Conservation (phyloP, 2,888 invertebrate genomes). For the Eupithecia vulgata region DNA sequence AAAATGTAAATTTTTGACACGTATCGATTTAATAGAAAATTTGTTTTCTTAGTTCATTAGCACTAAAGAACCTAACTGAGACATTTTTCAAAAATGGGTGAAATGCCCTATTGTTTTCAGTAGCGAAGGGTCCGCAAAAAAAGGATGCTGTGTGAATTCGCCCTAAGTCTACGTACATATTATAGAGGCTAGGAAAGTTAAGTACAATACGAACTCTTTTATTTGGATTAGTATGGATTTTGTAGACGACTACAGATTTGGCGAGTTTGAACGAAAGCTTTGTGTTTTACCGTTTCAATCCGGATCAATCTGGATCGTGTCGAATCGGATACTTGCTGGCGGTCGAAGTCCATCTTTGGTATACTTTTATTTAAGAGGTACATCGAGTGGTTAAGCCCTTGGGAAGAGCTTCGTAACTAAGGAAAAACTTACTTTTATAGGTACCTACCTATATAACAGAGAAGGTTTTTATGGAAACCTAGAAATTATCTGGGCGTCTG, state of each 20-base stretch:
- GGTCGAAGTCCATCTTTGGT: background rate
- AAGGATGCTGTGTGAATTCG: no score
- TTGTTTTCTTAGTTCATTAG: no score
- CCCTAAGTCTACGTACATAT: background rate
- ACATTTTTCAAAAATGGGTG: no score
- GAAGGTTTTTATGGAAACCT: no score
- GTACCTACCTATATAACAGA: background rate
- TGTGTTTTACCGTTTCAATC: conserved; percentile 2
- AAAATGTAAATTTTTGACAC: no score
- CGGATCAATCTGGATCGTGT: conserved; percentile 4
- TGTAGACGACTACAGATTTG: conserved; percentile 7
- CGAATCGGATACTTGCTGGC: background rate
- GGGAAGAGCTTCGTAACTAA: background rate
- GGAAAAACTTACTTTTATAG: background rate
- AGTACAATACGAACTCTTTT: background rate
- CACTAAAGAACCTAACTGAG: no score
- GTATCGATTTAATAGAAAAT: no score
- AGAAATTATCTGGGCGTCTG: no score
- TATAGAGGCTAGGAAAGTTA: background rate
- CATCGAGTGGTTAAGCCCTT: background rate
- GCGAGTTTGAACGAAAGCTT: conserved; percentile 10
- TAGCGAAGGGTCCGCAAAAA: no score
- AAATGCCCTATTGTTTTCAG: no score
- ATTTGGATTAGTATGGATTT: conserved; percentile 10
- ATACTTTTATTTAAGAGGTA: background rate